These are phyloP conservation scores for Itoplectis maculator DNA, from an alignment of 2,888 invertebrate genomes.

Conservation along the genomic window DNA sequence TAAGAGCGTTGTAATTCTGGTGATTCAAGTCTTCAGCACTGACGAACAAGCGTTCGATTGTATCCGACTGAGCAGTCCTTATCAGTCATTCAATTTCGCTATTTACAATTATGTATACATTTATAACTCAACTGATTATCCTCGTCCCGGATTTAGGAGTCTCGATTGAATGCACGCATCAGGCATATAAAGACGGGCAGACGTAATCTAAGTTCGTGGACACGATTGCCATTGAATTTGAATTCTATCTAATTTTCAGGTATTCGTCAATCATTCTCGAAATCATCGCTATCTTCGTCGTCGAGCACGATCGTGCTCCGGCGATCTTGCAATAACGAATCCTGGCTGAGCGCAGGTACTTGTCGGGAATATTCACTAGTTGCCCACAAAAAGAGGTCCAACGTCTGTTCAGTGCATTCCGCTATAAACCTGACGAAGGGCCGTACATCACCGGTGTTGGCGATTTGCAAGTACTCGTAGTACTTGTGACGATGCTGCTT, in stretches of 20 bases:
- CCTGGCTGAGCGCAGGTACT: constrained; percentile 88
- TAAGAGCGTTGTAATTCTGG: neutral
- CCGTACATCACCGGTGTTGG: constrained; percentile 97
- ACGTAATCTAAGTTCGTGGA: constrained; percentile 1
- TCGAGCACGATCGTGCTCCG: constrained; percentile 77
- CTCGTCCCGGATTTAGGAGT: neutral
- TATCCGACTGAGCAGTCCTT: neutral
- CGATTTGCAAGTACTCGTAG: constrained; percentile 95
- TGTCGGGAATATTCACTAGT: constrained; percentile 90
- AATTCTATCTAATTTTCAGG: constrained; percentile 36
- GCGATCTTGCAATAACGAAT: constrained; percentile 74
- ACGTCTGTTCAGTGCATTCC: constrained; percentile 94
- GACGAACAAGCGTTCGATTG: neutral
- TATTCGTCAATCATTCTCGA: constrained; percentile 74
- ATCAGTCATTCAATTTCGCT: constrained; percentile 38
- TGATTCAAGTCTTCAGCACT: neutral
- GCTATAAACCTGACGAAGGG: constrained; percentile 99
- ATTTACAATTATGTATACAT: constrained; percentile 53
- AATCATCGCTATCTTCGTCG: constrained; percentile 72
- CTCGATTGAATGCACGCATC: constrained; percentile 19
- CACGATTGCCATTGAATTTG: constrained; percentile 23
- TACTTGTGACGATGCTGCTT: constrained; percentile 94
- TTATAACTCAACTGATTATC: constrained; percentile 10
- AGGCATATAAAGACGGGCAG: constrained; percentile 20
- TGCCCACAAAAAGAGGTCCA: constrained; percentile 95